Conservation (phyloP, 2,888 invertebrate genomes). For the Antheraea assamensis region DNA sequence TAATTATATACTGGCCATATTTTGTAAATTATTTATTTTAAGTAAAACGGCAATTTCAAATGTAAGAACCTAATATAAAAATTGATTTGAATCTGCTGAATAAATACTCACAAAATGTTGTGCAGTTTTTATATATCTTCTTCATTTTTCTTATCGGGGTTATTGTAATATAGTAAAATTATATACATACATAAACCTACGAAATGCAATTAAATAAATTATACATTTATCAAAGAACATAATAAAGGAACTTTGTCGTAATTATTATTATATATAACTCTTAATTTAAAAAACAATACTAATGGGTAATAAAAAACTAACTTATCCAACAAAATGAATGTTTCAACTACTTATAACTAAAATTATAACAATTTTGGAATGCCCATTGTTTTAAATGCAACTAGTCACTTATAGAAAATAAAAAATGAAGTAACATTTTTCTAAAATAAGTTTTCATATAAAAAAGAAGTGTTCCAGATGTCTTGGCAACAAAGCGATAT, state of each 20-base stretch:
- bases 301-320: neutral
- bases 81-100: neutral
- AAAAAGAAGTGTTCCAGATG: neutral
- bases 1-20: no score
- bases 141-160: neutral
- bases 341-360: constrained; percentile 1
- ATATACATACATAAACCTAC: neutral
- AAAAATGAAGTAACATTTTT: neutral
- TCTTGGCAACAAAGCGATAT: neutral
- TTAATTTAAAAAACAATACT: neutral
- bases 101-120: neutral
- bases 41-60: no score
- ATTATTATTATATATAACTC: neutral
- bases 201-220: neutral
- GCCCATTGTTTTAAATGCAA: constrained; percentile 3
- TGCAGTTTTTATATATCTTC: neutral
- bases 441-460: neutral
- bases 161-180: neutral
- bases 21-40: no score
- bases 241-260: neutral
- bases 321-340: neutral
- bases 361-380: constrained; percentile 13
- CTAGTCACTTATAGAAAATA: neutral
- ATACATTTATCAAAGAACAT: constrained; percentile 4
- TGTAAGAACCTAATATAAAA: neutral